Evolutionary conservation across 2,113 vertebrate species (phyloP).

Genomic region (Accipiter virgatus): DNA sequence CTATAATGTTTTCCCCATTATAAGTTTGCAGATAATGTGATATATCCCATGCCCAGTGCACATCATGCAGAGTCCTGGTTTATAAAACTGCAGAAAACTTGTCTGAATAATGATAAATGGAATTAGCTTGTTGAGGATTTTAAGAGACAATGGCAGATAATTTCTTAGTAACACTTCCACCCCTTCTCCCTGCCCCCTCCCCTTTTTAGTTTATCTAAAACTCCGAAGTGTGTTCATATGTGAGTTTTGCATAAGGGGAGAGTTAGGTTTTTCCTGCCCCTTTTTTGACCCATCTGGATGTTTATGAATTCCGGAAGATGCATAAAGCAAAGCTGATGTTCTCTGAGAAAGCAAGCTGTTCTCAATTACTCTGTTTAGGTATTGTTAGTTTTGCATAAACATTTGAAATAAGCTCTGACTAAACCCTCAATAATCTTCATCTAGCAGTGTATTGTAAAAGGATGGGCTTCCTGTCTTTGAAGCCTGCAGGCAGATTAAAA

Average conservation of each 20-base stretch:
- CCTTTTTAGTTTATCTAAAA: background rate
- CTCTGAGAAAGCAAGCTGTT: background rate
- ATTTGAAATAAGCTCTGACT: background rate
- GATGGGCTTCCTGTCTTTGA: background rate
- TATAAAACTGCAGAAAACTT: background rate
- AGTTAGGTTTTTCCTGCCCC: background rate
- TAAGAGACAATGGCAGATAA: background rate
- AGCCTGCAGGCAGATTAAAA: background rate
- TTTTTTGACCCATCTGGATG: background rate
- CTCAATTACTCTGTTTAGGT: background rate
- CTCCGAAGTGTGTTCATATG: background rate
- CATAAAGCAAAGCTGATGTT: background rate
- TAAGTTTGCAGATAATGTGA: background rate
- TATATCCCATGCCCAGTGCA: background rate
- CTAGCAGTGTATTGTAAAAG: background rate
- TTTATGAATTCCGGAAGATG: background rate
- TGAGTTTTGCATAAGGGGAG: background rate
- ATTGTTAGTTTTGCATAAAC: background rate
- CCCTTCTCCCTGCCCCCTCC: background rate
- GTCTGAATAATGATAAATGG: background rate
- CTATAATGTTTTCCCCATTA: background rate
- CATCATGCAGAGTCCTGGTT: background rate
- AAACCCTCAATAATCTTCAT: background rate
- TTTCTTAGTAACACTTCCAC: background rate
- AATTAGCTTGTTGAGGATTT: background rate